phyloP scores from a whole-genome alignment of 2,888 invertebrate genomes.

The Drosophila mimica region DNA sequence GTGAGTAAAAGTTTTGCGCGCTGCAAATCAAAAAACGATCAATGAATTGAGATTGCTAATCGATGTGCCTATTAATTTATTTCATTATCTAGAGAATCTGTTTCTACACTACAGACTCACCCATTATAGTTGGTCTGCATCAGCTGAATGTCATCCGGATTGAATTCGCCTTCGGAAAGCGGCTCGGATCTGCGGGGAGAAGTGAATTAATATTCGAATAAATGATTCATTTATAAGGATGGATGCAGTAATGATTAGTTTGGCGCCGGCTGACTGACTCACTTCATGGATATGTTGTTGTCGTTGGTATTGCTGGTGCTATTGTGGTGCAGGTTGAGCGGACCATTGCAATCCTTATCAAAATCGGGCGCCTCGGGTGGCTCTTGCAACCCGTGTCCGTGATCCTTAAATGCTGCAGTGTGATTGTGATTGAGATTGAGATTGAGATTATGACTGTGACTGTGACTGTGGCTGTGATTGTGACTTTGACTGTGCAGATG shows the following conservation, averaged over 20 bases:
- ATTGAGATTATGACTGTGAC: constrained; percentile 33
- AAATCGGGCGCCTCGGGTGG: constrained; percentile 58
- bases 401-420: constrained; percentile 48
- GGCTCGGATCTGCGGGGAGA: constrained; percentile 79
- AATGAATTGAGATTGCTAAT: neutral
- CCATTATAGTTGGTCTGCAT: constrained; percentile 85
- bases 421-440: constrained; percentile 46
- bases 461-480: constrained; percentile 35
- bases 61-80: neutral
- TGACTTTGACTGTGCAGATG: constrained; percentile 33
- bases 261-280: constrained; percentile 33
- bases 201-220: neutral
- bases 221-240: neutral
- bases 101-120: constrained; percentile 68
- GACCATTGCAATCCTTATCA: constrained; percentile 81
- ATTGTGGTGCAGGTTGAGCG: constrained; percentile 77
- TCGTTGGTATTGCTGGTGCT: constrained; percentile 61
- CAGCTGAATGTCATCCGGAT: constrained; percentile 84
- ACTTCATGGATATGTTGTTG: constrained; percentile 83
- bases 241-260: neutral
- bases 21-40: constrained; percentile 49
- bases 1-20: constrained; percentile 83
- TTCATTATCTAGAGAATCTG: no score
- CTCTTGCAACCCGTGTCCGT: constrained; percentile 60
- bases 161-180: constrained; percentile 83